A percentile compares a stretch with the other conserved stretches of the same genome.
Conservation (phyloP, 2,113 vertebrate species). For the Gallinago paraguaiae region DNA sequence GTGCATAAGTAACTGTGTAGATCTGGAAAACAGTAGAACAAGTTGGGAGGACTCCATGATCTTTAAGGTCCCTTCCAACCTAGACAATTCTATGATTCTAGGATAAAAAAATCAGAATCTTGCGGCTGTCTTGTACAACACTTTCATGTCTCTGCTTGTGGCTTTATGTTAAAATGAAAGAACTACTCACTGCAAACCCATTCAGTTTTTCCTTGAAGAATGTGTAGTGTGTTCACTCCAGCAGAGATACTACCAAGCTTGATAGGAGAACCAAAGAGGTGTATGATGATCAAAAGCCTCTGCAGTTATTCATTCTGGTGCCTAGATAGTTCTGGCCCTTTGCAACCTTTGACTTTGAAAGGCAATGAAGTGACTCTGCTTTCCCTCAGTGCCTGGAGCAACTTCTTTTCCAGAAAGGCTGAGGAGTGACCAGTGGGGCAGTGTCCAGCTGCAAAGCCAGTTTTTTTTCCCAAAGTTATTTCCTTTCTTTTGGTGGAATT, state of each 20-base stretch:
- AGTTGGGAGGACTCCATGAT: background rate
- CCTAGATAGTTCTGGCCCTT: background rate
- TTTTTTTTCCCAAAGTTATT: background rate
- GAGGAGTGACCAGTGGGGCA: background rate
- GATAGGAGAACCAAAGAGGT: background rate
- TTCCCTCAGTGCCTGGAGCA: background rate
- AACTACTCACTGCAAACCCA: background rate
- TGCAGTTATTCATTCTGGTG: background rate
- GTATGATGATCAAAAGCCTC: background rate
- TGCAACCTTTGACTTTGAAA: background rate
- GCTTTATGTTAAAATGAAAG: background rate
- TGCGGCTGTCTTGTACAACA: background rate
- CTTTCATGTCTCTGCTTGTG: background rate
- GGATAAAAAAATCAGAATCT: background rate
- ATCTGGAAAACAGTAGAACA: background rate
- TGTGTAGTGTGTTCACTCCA: fast-evolving
- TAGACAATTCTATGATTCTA: background rate
- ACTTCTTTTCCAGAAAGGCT: background rate
- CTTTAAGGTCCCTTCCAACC: background rate
- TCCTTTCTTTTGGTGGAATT: background rate
- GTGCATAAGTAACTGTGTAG: background rate
- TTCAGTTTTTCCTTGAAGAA: background rate
- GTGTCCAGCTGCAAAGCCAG: fast-evolving
- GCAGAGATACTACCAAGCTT: background rate
- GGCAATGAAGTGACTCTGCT: background rate